Conservation (phyloP, 2,797 vertebrate genomes). For the Xenopus petersii region DNA sequence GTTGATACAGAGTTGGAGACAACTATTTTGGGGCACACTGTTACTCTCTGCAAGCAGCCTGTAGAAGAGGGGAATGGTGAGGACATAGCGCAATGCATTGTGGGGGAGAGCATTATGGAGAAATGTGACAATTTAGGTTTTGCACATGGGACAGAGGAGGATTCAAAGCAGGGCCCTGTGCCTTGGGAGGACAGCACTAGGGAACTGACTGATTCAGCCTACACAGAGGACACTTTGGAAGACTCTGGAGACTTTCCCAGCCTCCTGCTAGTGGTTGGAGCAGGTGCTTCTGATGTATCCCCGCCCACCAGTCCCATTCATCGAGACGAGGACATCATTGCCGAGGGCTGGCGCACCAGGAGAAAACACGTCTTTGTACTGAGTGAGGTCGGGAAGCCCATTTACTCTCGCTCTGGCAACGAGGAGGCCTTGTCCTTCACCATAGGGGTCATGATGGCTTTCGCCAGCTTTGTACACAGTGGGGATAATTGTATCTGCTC, state of each 20-base stretch:
- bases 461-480: constrained; percentile 91
- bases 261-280: constrained; percentile 57
- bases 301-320: constrained; percentile 59
- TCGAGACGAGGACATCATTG: constrained; percentile 77
- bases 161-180: neutral
- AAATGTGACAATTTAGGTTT: neutral
- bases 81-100: neutral
- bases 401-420: constrained; percentile 89
- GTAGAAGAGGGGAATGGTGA: neutral
- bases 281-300: constrained; percentile 56
- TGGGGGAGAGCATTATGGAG: neutral
- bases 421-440: constrained; percentile 90
- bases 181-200: constrained; percentile 2
- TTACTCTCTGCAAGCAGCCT: neutral
- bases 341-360: constrained; percentile 80
- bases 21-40: neutral
- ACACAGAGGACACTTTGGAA: constrained; percentile 60
- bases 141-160: too few species aligned
- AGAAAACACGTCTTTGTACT: constrained; percentile 88
- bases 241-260: constrained; percentile 72
- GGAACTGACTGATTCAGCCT: constrained; percentile 47
- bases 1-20: neutral
- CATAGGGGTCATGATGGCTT: constrained; percentile 94
- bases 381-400: constrained; percentile 90
- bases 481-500: constrained; percentile 86